A percentile compares a stretch with the other conserved stretches of the same genome.
phyloP scores from a whole-genome alignment of 2,797 vertebrate genomes.

The Pseudomugil gertrudae region DNA sequence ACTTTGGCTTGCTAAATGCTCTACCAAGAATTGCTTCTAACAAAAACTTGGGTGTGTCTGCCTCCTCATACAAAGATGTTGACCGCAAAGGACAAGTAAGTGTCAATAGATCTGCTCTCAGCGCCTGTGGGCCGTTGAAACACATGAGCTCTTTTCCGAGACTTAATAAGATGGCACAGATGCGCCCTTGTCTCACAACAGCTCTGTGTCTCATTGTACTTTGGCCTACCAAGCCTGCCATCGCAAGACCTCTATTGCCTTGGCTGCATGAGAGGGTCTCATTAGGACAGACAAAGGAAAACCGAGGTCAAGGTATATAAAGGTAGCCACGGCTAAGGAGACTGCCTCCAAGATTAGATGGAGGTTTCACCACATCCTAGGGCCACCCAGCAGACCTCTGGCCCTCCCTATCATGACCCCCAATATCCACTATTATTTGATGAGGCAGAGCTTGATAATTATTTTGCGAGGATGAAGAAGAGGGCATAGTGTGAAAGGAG shows the following conservation, averaged over 20 bases:
- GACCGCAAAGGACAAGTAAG: conserved; percentile 83
- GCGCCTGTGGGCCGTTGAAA: conserved; percentile 77
- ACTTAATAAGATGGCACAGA: conserved; percentile 86
- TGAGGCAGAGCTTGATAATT: conserved; percentile 99
- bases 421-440: conserved; percentile 95
- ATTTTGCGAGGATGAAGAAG: conserved; percentile 97
- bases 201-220: conserved; percentile 83
- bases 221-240: conserved; percentile 79
- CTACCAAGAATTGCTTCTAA: conserved; percentile 76
- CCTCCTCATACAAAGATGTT: conserved; percentile 77
- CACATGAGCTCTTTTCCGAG: conserved; percentile 79
- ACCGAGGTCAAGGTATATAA: conserved; percentile 98
- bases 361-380: conserved; percentile 82
- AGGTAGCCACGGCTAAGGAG: conserved; percentile 93
- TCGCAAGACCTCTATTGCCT: conserved; percentile 81
- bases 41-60: conserved; percentile 71
- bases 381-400: conserved; percentile 89
- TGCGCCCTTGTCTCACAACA: conserved; percentile 81
- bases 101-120: conserved; percentile 83
- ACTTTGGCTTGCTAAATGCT: conserved; percentile 74
- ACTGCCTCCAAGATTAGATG: conserved; percentile 91
- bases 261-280: conserved; percentile 85
- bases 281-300: conserved; percentile 97
- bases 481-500: conserved; percentile 89
- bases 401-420: conserved; percentile 94